phyloP scores from a whole-genome alignment of 2,797 vertebrate species.

The Acrocephalus scirpaceus region DNA sequence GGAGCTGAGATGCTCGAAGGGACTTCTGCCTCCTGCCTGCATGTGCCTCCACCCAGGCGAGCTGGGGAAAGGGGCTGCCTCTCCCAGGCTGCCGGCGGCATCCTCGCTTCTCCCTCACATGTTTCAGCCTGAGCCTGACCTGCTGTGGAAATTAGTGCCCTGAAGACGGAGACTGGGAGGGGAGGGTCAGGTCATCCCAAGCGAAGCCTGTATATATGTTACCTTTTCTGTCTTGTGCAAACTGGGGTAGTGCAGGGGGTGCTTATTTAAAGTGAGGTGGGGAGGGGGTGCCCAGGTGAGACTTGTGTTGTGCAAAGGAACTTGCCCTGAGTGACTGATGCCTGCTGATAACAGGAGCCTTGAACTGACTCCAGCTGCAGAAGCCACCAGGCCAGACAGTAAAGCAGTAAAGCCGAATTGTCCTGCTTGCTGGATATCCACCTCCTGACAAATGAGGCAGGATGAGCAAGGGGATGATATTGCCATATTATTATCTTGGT shows the following conservation, averaged over 20 bases:
- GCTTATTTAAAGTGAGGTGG: constrained; percentile 62
- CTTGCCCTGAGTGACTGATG: not conserved
- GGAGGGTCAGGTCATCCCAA: constrained; percentile 28
- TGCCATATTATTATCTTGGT: constrained; percentile 72
- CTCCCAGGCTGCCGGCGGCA: not conserved
- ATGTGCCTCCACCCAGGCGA: not conserved
- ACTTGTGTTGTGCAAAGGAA: constrained; percentile 36
- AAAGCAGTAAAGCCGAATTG: constrained; percentile 19
- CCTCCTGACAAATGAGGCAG: not conserved
- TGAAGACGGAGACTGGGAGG: constrained; percentile 48
- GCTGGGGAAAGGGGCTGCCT: not conserved
- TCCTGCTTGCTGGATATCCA: not conserved
- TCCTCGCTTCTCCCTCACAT: not conserved
- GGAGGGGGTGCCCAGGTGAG: constrained; percentile 44
- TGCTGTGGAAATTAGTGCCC: constrained; percentile 54
- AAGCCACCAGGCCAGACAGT: not conserved
- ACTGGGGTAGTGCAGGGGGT: constrained; percentile 52
- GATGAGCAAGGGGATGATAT: constrained; percentile 28
- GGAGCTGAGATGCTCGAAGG: not conserved
- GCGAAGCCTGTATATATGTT: constrained; percentile 61
- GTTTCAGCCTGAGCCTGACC: constrained; percentile 11
- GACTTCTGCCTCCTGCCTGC: constrained; percentile 39
- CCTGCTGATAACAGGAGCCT: not conserved
- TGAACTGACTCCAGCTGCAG: not conserved
- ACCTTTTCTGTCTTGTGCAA: constrained; percentile 64